phyloP scores from a whole-genome alignment of 2,113 vertebrate species.

The Macrotis lagotis region DNA sequence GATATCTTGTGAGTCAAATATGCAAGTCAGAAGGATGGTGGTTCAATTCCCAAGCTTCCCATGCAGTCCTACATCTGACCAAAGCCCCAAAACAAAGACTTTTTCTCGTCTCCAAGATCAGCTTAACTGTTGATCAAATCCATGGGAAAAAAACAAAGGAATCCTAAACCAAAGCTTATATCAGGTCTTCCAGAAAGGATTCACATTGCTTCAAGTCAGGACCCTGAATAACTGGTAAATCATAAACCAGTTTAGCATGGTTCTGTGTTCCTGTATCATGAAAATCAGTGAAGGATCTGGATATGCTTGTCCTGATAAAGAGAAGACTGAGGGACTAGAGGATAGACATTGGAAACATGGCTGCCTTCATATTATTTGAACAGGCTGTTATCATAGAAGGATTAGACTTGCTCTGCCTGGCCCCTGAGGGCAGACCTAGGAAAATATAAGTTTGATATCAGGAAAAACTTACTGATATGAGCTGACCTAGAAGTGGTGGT shows the following conservation, averaged over 20 bases:
- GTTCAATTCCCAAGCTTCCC: not conserved
- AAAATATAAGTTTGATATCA: not conserved
- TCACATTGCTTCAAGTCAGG: too few relatives aligned
- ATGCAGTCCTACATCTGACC: accelerated
- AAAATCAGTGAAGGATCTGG: too few relatives aligned
- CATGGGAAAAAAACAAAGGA: not conserved
- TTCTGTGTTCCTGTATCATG: too few relatives aligned
- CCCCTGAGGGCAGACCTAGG: not conserved
- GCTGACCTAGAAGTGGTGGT: not conserved
- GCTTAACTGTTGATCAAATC: not conserved
- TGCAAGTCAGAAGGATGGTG: not conserved
- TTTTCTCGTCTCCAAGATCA: not conserved
- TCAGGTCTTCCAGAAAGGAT: not conserved
- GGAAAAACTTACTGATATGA: too few relatives aligned
- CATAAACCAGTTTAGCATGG: too few relatives aligned
- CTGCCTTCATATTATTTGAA: not conserved
- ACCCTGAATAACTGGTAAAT: too few relatives aligned
- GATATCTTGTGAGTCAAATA: not conserved
- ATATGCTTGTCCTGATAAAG: too few relatives aligned
- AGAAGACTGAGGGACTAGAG: not conserved
- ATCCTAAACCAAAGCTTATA: not conserved
- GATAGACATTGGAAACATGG: not conserved
- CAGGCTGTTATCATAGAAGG: not conserved
- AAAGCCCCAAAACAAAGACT: not conserved
- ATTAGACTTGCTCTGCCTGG: not conserved